These are phyloP conservation scores for Gymnorhina tibicen DNA, from an alignment of 2,113 vertebrate genomes.

Conservation along the genomic window DNA sequence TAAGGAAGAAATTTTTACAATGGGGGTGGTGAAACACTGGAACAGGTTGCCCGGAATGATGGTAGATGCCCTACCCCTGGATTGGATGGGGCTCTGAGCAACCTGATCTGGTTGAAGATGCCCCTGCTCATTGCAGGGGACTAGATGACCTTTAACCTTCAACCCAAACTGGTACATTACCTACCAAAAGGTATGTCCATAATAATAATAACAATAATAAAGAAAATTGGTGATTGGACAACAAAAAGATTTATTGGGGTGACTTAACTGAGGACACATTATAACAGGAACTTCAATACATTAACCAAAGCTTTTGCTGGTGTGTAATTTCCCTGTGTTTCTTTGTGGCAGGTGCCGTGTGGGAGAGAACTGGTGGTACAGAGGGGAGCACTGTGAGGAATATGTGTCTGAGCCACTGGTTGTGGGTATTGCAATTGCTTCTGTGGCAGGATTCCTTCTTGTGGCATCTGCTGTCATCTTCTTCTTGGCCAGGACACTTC, in stretches of 20 bases:
- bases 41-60: background rate
- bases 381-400: slow-evolving; percentile 92
- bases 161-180: background rate
- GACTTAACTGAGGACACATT: background rate
- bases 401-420: slow-evolving; percentile 90
- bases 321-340: background rate
- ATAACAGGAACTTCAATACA: background rate
- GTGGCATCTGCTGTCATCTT: slow-evolving; percentile 80
- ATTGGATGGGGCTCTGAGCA: background rate
- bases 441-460: slow-evolving; percentile 84
- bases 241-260: background rate
- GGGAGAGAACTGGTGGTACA: slow-evolving; percentile 95
- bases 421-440: slow-evolving; percentile 84
- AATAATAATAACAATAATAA: background rate
- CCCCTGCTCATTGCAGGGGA: background rate
- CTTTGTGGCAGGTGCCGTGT: slow-evolving; percentile 82
- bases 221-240: background rate
- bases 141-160: background rate
- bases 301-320: background rate
- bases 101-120: background rate
- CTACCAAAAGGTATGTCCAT: background rate
- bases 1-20: background rate
- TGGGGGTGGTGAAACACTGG: accelerated
- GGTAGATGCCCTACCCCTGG: background rate
- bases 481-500: slow-evolving; percentile 81